These are phyloP conservation scores for Platichthys flesus DNA, from an alignment of 2,113 vertebrate genomes.

Conservation along the genomic window DNA sequence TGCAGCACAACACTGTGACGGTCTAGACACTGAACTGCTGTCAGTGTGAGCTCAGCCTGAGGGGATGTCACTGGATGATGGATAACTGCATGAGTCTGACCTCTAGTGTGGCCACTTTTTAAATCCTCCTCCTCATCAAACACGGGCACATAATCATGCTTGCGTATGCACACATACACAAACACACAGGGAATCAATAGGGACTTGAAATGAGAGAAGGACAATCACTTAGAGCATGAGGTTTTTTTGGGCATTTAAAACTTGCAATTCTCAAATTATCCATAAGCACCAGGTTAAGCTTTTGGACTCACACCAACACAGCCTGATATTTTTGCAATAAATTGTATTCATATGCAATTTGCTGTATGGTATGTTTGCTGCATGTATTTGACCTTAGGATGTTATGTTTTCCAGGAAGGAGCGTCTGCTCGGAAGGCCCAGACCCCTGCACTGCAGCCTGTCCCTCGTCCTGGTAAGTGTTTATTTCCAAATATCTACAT, in stretches of 20 bases:
- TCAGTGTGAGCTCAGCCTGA: no score
- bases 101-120: no score
- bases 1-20: not conserved
- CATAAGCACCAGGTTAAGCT: not conserved
- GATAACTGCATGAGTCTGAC: no score
- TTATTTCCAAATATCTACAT: not conserved
- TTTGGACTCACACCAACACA: not conserved
- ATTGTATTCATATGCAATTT: not conserved
- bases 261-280: not conserved
- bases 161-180: no score
- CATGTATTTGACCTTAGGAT: not conserved
- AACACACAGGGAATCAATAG: no score
- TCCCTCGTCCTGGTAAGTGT: conserved; percentile 92
- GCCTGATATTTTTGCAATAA: not conserved
- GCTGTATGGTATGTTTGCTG: not conserved
- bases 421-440: conserved; percentile 97
- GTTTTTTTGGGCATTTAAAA: not conserved
- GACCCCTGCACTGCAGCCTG: conserved; percentile 93
- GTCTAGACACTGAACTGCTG: no score
- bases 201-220: no score
- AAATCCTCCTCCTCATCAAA: no score
- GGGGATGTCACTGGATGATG: no score
- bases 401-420: conserved; percentile 87
- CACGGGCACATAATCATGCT: no score
- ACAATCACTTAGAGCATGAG: no score